Conservation (phyloP, 2,888 invertebrate species). For the Suillia variegata region DNA sequence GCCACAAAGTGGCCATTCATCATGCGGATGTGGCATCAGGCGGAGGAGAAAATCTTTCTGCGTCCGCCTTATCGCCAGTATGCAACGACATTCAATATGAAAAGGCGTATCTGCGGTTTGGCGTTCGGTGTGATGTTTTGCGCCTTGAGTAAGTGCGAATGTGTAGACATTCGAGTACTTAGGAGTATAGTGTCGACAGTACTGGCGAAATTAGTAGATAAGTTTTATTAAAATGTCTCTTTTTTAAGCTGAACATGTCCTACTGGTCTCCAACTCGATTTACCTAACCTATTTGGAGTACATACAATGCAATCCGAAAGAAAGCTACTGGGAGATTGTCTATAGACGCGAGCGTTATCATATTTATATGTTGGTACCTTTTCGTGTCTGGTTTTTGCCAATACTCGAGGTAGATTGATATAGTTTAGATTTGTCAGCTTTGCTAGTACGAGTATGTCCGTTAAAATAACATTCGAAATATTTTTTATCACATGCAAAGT, state of each 20-base stretch:
- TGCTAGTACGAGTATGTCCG: background rate
- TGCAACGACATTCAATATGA: conserved; percentile 46
- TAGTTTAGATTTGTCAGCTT: too few species aligned
- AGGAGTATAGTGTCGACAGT: background rate
- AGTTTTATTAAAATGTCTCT: too few species aligned
- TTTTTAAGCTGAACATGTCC: conserved; percentile 39
- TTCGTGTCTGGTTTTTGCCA: conserved; percentile 44
- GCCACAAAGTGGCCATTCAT: conserved; percentile 55
- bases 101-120: conserved; percentile 42
- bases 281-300: conserved; percentile 46
- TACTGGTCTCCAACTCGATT: conserved; percentile 44
- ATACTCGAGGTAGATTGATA: conserved; percentile 46
- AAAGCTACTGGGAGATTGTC: conserved; percentile 44
- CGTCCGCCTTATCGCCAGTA: conserved; percentile 51
- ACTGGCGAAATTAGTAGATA: too few species aligned
- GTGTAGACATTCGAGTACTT: background rate
- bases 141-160: conserved; percentile 41
- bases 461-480: background rate
- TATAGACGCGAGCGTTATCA: conserved; percentile 51
- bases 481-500: conserved; percentile 40
- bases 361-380: conserved; percentile 43
- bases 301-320: conserved; percentile 48
- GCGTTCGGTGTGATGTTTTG: conserved; percentile 42
- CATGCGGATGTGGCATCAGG: conserved; percentile 48
- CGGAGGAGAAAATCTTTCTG: conserved; percentile 55